Conservation (phyloP, 2,797 vertebrate genomes). For the Coluber constrictor region DNA sequence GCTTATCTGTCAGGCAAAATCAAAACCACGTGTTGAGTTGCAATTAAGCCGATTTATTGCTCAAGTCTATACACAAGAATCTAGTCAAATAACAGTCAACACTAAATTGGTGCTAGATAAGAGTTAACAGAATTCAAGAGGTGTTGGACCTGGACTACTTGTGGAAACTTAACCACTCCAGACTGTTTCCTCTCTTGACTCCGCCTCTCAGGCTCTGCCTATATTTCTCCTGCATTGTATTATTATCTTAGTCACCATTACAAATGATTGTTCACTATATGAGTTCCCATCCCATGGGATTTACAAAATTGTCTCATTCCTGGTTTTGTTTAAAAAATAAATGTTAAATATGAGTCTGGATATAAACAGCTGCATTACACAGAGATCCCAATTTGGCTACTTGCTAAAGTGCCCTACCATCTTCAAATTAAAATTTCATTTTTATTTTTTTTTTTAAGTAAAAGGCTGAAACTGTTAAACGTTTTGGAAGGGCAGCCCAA, state of each 20-base stretch:
- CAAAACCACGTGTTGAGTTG: neutral
- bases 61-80: neutral
- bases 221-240: neutral
- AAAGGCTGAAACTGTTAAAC: neutral
- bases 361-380: neutral
- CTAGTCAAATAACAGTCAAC: neutral
- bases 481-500: neutral
- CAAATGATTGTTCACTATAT: neutral
- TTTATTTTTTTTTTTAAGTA: neutral
- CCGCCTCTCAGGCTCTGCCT: neutral
- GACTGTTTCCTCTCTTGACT: neutral
- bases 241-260: neutral
- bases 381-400: neutral
- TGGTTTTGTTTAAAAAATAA: neutral
- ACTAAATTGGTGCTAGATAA: neutral
- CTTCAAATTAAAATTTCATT: neutral
- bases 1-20: neutral
- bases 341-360: neutral
- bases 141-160: neutral
- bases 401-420: neutral
- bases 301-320: neutral
- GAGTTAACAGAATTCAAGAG: neutral
- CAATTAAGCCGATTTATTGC: neutral
- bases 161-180: neutral
- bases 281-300: neutral